A percentile compares a stretch with the other conserved stretches of the same genome.
Conservation (phyloP, 2,797 vertebrate genomes). For the Anguilla megastoma region DNA sequence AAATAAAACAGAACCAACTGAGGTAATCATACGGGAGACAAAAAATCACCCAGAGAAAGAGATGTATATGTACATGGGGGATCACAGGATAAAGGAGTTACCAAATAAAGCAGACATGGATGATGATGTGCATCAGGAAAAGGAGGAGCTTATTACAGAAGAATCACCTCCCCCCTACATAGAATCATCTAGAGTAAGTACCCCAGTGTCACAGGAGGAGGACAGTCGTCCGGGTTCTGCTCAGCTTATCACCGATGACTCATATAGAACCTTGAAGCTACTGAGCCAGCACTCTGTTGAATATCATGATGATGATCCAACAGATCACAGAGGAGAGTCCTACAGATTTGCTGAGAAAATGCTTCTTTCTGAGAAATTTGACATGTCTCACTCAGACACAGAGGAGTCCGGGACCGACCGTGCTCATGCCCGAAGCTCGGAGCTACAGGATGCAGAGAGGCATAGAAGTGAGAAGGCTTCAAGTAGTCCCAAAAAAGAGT, state of each 20-base stretch:
- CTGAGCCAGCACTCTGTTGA: constrained; percentile 96
- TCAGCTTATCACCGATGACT: constrained; percentile 94
- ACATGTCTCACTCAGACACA: constrained; percentile 87
- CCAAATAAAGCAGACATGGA: constrained; percentile 81
- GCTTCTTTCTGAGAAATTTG: constrained; percentile 97
- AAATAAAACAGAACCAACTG: constrained; percentile 92
- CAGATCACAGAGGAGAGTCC: constrained; percentile 96
- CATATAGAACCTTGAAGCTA: constrained; percentile 94
- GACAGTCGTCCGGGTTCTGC: constrained; percentile 97
- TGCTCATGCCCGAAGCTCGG: constrained; percentile 73
- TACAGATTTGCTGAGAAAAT: constrained; percentile 99
- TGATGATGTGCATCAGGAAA: constrained; percentile 88
- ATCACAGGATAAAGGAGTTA: constrained; percentile 87
- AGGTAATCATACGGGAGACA: constrained; percentile 96
- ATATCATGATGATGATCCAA: constrained; percentile 97
- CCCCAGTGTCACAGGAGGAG: constrained; percentile 95
- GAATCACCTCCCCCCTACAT: constrained; percentile 91
- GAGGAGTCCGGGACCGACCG: constrained; percentile 87
- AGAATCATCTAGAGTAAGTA: constrained; percentile 95
- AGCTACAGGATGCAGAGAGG: constrained; percentile 77
- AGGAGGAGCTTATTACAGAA: constrained; percentile 90
- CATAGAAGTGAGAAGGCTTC: constrained; percentile 75
- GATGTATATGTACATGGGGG: constrained; percentile 90
- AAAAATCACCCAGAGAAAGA: constrained; percentile 96
- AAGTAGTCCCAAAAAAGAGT: constrained; percentile 83